phyloP scores from a whole-genome alignment of 2,888 invertebrate genomes.

The Ophion ellenae region DNA sequence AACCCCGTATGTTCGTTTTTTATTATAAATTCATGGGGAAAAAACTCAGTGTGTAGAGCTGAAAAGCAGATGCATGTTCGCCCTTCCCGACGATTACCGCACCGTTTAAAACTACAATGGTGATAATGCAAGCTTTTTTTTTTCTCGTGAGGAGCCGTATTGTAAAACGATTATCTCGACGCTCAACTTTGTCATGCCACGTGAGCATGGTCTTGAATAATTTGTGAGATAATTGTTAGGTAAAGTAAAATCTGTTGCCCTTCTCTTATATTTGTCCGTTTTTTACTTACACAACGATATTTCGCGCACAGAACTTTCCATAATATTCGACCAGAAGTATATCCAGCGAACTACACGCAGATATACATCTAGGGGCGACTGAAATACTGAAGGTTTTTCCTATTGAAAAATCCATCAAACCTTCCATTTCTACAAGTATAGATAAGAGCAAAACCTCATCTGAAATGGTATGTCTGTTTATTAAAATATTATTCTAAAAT shows the following conservation, averaged over 20 bases:
- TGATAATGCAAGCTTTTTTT: background rate
- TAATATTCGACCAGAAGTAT: background rate
- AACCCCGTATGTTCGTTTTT: background rate
- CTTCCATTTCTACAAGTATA: background rate
- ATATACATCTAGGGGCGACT: background rate
- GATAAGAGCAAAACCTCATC: background rate
- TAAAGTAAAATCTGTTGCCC: background rate
- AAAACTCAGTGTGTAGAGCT: background rate
- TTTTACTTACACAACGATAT: background rate
- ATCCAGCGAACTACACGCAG: background rate
- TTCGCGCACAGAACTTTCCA: background rate
- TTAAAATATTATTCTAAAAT: background rate
- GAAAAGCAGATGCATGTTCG: background rate
- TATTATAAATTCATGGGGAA: background rate
- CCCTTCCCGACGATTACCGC: too few species aligned
- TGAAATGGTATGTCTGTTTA: background rate
- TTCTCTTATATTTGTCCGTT: background rate
- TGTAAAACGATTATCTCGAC: background rate
- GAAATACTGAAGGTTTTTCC: background rate
- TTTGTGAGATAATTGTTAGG: background rate
- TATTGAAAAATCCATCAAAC: background rate
- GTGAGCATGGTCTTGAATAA: background rate
- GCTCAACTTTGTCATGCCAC: background rate
- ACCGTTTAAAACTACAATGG: too few species aligned
- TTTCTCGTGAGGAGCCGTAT: background rate